Percentiles rank a stretch among this genome's conserved stretches.
Conservation (phyloP, 2,113 vertebrate genomes). For the Tupaia chinensis region DNA sequence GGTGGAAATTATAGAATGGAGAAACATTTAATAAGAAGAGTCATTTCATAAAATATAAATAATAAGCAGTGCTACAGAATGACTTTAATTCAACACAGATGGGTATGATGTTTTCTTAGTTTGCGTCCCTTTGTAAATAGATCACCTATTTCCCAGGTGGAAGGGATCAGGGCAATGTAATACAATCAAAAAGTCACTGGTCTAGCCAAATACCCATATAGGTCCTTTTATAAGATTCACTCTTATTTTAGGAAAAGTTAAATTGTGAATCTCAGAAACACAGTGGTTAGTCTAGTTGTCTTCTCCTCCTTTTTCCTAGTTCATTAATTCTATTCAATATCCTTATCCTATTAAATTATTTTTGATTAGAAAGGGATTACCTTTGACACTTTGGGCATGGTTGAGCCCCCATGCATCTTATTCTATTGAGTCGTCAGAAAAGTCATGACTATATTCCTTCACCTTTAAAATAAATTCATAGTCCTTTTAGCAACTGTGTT, state of each 20-base stretch:
- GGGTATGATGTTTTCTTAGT: not conserved
- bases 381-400: not conserved
- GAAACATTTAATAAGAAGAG: not conserved
- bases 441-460: not conserved
- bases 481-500: not conserved
- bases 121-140: not conserved
- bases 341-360: not conserved
- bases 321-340: not conserved
- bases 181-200: not conserved
- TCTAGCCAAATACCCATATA: not conserved
- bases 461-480: not conserved
- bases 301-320: not conserved
- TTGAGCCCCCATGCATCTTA: not conserved
- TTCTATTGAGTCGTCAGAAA: not conserved
- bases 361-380: not conserved
- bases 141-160: not conserved
- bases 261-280: not conserved
- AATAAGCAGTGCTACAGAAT: not conserved
- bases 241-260: conserved; percentile 11
- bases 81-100: not conserved
- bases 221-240: not conserved
- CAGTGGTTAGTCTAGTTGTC: not conserved
- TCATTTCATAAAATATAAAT: conserved; percentile 42
- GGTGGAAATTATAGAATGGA: conserved; percentile 9
- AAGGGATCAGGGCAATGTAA: not conserved